phyloP scores from a whole-genome alignment of 2,113 vertebrate species.

The Lycaon pictus region DNA sequence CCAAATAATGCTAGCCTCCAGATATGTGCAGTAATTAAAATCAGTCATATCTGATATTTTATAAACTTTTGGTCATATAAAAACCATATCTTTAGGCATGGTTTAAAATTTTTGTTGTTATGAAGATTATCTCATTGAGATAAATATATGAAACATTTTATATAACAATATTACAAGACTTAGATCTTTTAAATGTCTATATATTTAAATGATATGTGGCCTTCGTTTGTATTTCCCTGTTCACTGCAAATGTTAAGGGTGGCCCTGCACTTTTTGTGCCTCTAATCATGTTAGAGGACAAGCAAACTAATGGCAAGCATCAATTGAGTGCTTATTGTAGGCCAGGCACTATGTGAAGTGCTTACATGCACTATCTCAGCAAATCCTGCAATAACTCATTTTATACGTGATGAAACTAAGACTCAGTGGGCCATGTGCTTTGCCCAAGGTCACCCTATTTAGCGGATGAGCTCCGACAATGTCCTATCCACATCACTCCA shows the following conservation, averaged over 20 bases:
- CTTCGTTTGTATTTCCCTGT: not conserved
- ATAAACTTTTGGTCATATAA: not conserved
- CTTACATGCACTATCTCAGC: not conserved
- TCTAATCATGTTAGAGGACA: not conserved
- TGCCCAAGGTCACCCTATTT: not conserved
- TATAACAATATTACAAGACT: not conserved
- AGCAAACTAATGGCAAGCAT: not conserved
- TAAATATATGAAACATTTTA: constrained; percentile 7
- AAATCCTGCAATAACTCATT: not conserved
- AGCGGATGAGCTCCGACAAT: not conserved
- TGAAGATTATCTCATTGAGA: not conserved
- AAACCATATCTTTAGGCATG: not conserved
- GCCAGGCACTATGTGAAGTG: not conserved
- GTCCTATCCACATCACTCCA: not conserved
- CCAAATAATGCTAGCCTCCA: not conserved
- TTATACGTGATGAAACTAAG: constrained; percentile 5
- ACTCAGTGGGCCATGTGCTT: not conserved
- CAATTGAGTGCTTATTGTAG: not conserved
- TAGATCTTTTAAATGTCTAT: not conserved
- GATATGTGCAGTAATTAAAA: not conserved
- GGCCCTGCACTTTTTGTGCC: not conserved
- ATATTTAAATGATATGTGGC: not conserved
- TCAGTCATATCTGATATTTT: not conserved
- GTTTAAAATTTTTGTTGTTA: not conserved
- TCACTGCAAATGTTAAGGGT: not conserved